phyloP scores from a whole-genome alignment of 2,888 invertebrate genomes.

The Tenthredo scrophulariae region DNA sequence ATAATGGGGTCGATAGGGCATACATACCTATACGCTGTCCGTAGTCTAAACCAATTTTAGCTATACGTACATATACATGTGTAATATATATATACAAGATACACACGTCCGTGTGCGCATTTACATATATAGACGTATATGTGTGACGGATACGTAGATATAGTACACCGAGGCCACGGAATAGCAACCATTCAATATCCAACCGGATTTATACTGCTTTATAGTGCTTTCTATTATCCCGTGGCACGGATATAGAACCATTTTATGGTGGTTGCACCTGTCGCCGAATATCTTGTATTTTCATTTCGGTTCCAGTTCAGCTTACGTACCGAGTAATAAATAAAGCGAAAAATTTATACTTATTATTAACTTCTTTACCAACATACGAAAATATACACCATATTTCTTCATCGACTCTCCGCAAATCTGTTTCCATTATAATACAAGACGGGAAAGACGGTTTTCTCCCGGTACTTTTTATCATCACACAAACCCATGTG shows the following conservation, averaged over 20 bases:
- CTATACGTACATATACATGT: neutral
- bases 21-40: slow-evolving; percentile 32
- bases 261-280: slow-evolving; percentile 56
- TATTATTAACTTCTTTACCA: slow-evolving; percentile 35
- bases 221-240: slow-evolving; percentile 56
- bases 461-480: no score
- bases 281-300: slow-evolving; percentile 57
- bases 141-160: slow-evolving; percentile 45
- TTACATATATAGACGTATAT: slow-evolving; percentile 4
- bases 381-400: neutral
- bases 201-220: slow-evolving; percentile 56
- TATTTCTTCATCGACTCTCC: neutral
- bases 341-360: slow-evolving; percentile 36
- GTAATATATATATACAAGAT: neutral
- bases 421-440: neutral
- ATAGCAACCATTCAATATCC: slow-evolving; percentile 56
- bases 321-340: slow-evolving; percentile 47
- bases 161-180: slow-evolving; percentile 50
- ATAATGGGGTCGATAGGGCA: slow-evolving; percentile 52
- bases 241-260: slow-evolving; percentile 54
- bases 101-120: neutral
- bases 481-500: no score
- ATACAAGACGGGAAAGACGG: neutral
- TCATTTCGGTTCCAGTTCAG: slow-evolving; percentile 51
- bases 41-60: slow-evolving; percentile 49